Evolutionary conservation across 2,113 vertebrate genomes (phyloP), one percentile per base, ranked within the genome.

Genomic region (Phrynosoma blainvillii): DNA sequence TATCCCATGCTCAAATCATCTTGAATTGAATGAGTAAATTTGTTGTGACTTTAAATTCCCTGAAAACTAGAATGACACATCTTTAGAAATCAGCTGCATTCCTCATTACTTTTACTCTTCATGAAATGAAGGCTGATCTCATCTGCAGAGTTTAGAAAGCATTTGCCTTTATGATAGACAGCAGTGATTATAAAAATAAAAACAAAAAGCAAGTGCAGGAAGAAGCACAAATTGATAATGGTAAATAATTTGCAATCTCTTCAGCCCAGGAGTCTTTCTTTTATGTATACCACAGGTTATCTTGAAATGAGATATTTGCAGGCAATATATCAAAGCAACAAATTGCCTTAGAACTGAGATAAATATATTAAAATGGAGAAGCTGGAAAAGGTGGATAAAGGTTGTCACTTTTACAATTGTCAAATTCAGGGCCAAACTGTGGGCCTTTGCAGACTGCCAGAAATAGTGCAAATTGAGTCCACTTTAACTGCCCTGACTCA

Each of bases 301-400:
- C 1, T 85, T 88, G 85, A 1, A n/a, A 88, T 0, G 68, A 88
- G 18, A 52, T 27, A 42, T 66, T 66, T 87, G 82, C 88, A 84
- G 65, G 80, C 52, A 32, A 23, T 73, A 79, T 91, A 92, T 89
- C 32, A 92, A 83, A 87, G 90, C 79, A 83, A 0, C 47, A 88
- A 90, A 11, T 32, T 81, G 87, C 75, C 89, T 92, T 79, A 74
- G 92, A 92, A 88, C 16, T 0, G 6, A 90, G 52, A 21, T 80
- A 62, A 0, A 2, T 52, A 73, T 84, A 54, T 93, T 88, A 89
- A 91, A 93, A 87, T 80, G 78, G 79, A 71, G 73, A 76, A 25
- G 11, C 47, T 91, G 36, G 81, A 89, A 77, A 84, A 92, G 21
- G 23, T 56, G 54, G 54, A 12, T 56, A 9, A 56, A 20, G 36